Evolutionary conservation across 2,113 vertebrate genomes (phyloP), one percentile per base, ranked within the genome.

Genomic region (Oncorhynchus keta): DNA sequence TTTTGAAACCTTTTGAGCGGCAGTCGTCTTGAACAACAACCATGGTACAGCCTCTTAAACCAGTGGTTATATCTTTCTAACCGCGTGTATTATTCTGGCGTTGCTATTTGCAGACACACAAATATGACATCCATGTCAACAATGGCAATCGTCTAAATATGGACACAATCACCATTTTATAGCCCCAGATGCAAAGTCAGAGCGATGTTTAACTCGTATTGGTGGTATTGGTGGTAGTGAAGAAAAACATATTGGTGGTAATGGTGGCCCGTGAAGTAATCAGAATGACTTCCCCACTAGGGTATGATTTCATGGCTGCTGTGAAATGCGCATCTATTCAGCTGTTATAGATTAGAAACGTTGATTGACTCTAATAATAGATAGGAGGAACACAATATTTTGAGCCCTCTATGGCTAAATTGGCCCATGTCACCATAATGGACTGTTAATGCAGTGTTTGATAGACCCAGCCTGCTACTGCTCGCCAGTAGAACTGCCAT

Each of bases 321-420:
- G 76, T 77, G 84, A 87, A 91, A 92, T 91, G 89, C 79, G 78
- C 73, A 73, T 72, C 86, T 72, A 79, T 75, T 78, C 89, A 92
- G 88, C 89, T 92, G 88, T 89, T 92, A 91, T 79, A 85, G 70
- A 88, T 87, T 80, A 83, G 78, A 85, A 88, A 86, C 66, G 64
- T 78, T 76, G 81, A 80, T 89, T 81, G 85, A 82, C 83, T 90
- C 88, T 91, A 92, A 92, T 88, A 90, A 88, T 89, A 92, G 87
- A 78, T 32, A 70, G 79, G n/a, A 79, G 70, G 70, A 81, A 76
- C 78, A 51, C 79, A 51, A 59, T 73, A 72, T 81, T 77, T 68
- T 62, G 78, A 32, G 24, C 67, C 39, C 70, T 80, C 69, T 48
- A 45, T 68, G 83, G 75, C 61, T 71, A 35, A 78, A 69, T 57